Base-by-base conservation (phyloP, 2,888 invertebrate genomes). In the Acleris cristana region DNA sequence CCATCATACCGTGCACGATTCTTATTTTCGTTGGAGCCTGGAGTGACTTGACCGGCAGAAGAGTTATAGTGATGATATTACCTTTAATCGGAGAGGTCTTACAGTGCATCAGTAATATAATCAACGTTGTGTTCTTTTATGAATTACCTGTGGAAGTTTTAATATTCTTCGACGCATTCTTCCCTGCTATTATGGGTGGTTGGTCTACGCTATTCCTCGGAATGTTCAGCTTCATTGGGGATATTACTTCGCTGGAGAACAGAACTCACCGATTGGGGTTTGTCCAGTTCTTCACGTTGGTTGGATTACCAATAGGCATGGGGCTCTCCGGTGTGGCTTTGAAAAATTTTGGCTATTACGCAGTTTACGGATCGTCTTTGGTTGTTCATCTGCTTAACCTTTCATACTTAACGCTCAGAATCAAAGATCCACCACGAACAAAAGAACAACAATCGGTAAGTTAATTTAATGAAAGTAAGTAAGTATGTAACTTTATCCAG, bases 201-300 rank as follows among this genome's bases (percentile, higher is more conserved):
- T 96, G 96, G 96, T 95, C 95, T 83, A 95, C 95, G 57, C 95
- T 96, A 95, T 94, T 96, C 75, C 95, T 96, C 95, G 95, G 95
- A 1, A 94, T 96, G 65, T 95, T 96, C 87, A 95, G 96, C 82
- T 96, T 96, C 80, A 94, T 97, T 48, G 95, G 95, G 2, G 96
- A 96, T 77, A 95, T 96, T 6, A 96, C 96, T 12, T 94, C 95
- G 0, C 93, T 95, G 65, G 95, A 96, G 77, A 95, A 94, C 65
- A 93, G 96, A 67, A 97, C 97, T 0, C 84, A 95, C 8, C 87
- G 96, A 56, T 95, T 97, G 69, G 96, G 96, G 14, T 95, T 96
- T 44, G 94, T 96, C 53, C 97, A 97, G 82, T 94, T 96, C 1
- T 96, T 96, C 85, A 94, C 96, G 69, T 96, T 96, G 16, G 87